These are phyloP conservation scores for Spheniscus humboldti DNA, from an alignment of 2,797 vertebrate genomes.

Conservation along the genomic window DNA sequence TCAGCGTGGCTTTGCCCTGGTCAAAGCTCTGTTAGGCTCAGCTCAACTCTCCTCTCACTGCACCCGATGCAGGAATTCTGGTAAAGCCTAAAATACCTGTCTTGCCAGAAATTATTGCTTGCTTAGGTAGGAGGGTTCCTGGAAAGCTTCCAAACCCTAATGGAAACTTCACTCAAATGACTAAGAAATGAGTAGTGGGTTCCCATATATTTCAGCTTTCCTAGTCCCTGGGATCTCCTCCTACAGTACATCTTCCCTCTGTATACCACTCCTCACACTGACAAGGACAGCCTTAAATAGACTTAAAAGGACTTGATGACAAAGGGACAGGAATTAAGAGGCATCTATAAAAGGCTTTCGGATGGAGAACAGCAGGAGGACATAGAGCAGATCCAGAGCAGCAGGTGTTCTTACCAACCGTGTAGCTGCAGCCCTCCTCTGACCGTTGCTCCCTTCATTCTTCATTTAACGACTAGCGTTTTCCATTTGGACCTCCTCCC, in stretches of 20 bases:
- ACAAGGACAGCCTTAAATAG: not conserved
- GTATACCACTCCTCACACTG: not conserved
- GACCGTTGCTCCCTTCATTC: not conserved
- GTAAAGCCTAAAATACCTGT: not conserved
- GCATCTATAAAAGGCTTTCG: not conserved
- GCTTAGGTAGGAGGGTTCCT: not conserved
- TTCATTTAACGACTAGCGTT: rapidly evolving
- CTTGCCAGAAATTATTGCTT: not conserved
- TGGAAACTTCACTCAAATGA: not conserved
- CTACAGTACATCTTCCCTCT: not conserved
- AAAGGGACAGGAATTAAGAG: not conserved
- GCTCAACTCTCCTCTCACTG: not conserved
- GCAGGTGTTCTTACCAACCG: not conserved
- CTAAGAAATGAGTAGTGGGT: not conserved
- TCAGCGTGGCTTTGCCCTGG: not conserved
- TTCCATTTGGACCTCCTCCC: not conserved
- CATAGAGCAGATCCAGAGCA: not conserved
- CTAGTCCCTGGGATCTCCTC: not conserved
- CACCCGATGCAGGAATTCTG: not conserved
- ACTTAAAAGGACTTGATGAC: not conserved
- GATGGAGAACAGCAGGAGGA: not conserved
- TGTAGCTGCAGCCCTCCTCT: not conserved
- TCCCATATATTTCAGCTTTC: not conserved
- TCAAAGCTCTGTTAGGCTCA: not conserved
- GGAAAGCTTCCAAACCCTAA: not conserved